Evolutionary conservation across 2,797 vertebrate genomes (phyloP).

Genomic region (Ispidina picta): DNA sequence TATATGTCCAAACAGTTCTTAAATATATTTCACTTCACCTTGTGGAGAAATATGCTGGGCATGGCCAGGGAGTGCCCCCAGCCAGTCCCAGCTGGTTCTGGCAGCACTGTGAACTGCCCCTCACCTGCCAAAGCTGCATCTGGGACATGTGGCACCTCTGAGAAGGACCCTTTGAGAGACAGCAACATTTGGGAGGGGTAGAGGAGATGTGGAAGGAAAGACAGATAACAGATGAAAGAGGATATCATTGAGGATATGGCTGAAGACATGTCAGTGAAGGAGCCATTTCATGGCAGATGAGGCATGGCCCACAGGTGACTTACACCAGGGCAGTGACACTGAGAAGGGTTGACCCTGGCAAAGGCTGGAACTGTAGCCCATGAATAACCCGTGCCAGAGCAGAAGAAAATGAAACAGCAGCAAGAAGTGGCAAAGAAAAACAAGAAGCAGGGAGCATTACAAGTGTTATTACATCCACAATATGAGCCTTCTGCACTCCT

Average conservation of each 20-base stretch:
- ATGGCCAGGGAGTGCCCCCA: fast-evolving
- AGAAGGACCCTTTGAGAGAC: fast-evolving
- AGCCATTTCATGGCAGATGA: background rate
- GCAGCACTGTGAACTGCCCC: fast-evolving
- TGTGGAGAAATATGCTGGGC: background rate
- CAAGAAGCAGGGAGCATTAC: background rate
- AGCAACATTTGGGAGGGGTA: background rate
- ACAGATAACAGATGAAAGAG: background rate
- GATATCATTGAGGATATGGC: background rate
- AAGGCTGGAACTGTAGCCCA: background rate
- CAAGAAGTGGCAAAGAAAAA: background rate
- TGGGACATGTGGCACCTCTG: background rate
- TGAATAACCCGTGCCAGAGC: background rate
- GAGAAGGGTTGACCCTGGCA: background rate
- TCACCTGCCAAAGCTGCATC: background rate
- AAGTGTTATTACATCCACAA: fast-evolving
- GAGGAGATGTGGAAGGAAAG: background rate
- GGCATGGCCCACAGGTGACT: fast-evolving
- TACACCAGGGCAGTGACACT: background rate
- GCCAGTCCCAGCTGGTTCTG: fast-evolving
- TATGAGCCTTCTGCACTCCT: background rate
- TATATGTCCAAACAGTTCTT: background rate
- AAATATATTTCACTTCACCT: background rate
- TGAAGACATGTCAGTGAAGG: background rate
- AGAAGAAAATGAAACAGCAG: background rate